Base-by-base conservation (phyloP, 2,888 invertebrate species). In the Drosophila emarginata region DNA sequence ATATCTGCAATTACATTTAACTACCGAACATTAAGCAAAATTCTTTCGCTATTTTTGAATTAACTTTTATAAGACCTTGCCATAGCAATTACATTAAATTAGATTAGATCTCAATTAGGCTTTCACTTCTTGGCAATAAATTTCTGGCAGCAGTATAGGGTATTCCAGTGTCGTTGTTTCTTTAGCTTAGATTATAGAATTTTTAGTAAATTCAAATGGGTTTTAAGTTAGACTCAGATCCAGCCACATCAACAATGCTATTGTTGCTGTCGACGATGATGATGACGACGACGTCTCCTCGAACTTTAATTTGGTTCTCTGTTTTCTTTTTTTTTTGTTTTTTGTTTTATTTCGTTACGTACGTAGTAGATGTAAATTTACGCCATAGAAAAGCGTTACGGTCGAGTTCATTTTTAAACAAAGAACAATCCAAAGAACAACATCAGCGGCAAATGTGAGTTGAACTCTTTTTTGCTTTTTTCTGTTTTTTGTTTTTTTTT, bases 351-450 rank as follows among this genome's bases (percentile, higher is more conserved):
- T 88, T 86, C 75, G 74, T 79, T 79, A 79, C 87, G 85, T 84
- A 88, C 74, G 85, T 84, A 87, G 85, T 84, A 87, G 89, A 88
- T 88, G 82, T 84, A 89, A 89, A 90, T 90, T 90, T 90, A 88
- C 90, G 90, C 91, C 90, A 89, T 90, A 90, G 89, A 90, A 90
- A 90, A 90, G 79, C 89, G 90, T 91, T 90, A 90, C 89, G 91
- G 91, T 90, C 88, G 91, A 91, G 90, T 91, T 91, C 86, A 86
- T 87, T 45, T 88, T 88, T 79, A 87, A 90, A 90, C 89, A 90
- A 90, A 90, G 91, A 91, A 91, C 89, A 87, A 87, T 90, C 84
- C 89, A 90, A 90, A 90, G 87, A 89, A 89, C 85, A 81, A 86
- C 88, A 87, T 73, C 87, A 81, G 69, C 82, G 54, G 66, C 78